Conservation (phyloP, 1,140 invertebrate species). For the Hyles euphorbiae region DNA sequence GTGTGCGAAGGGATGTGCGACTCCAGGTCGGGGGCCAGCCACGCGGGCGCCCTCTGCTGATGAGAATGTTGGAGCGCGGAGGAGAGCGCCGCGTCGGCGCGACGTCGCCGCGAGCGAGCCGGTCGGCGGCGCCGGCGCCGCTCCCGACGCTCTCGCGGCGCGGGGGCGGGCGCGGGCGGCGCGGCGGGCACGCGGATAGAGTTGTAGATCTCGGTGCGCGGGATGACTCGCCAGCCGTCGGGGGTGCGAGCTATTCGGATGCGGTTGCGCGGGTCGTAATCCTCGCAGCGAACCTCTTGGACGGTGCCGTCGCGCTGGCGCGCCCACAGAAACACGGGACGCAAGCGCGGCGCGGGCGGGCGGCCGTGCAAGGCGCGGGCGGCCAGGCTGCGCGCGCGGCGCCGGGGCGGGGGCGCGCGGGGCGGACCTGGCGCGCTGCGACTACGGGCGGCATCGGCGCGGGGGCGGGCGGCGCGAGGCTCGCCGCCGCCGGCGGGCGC, state of each 20-base stretch:
- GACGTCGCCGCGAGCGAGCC: slow-evolving; percentile 24
- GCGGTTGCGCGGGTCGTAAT: slow-evolving; percentile 88
- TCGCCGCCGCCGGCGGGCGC: slow-evolving; percentile 58
- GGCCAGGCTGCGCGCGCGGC: slow-evolving; percentile 29
- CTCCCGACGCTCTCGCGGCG: slow-evolving; percentile 24
- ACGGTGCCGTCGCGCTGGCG: slow-evolving; percentile 85
- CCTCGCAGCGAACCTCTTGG: slow-evolving; percentile 88
- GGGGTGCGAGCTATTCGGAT: slow-evolving; percentile 87
- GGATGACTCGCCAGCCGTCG: slow-evolving; percentile 87
- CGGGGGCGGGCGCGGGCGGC: slow-evolving; percentile 61
- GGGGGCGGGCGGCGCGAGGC: slow-evolving; percentile 57
- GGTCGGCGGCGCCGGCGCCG: slow-evolving; percentile 18
- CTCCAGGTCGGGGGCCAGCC: slow-evolving; percentile 74
- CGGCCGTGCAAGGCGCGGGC: slow-evolving; percentile 29
- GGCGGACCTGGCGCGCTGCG: slow-evolving; percentile 33
- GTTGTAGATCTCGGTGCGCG: slow-evolving; percentile 81
- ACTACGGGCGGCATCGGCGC: slow-evolving; percentile 45
- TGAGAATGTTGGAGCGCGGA: neutral
- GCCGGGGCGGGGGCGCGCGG: slow-evolving; percentile 30
- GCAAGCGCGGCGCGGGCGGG: slow-evolving; percentile 44
- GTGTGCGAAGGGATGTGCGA: slow-evolving; percentile 77
- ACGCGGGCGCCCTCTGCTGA: slow-evolving; percentile 20
- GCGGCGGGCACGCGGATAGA: slow-evolving; percentile 74
- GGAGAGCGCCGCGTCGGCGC: slow-evolving; percentile 22
- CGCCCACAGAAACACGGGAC: slow-evolving; percentile 88